Conservation (phyloP, 1,140 invertebrate genomes). For the Pseudomyrmex sp. region DNA sequence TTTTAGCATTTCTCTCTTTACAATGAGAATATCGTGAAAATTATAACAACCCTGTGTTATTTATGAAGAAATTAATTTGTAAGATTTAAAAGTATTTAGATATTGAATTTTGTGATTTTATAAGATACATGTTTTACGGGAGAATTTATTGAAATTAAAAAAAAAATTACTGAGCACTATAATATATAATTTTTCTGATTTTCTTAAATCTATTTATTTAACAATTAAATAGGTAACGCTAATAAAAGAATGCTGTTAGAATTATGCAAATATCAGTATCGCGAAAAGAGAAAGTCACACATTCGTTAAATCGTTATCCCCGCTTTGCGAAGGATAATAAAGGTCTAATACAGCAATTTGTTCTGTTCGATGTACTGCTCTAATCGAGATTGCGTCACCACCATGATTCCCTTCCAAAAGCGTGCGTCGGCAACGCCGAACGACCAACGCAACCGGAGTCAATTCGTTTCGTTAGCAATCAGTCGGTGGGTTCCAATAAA, state of each 20-base stretch:
- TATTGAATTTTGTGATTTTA: too few relatives aligned
- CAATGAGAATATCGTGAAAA: background rate
- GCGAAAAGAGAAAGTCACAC: background rate
- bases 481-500: slow-evolving; percentile 73
- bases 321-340: background rate
- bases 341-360: slow-evolving; percentile 32
- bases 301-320: background rate
- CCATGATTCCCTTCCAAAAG: slow-evolving; percentile 46
- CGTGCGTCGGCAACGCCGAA: slow-evolving; percentile 37
- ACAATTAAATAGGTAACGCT: background rate
- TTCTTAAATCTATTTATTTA: background rate
- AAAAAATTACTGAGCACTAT: too few relatives aligned
- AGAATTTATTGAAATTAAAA: too few relatives aligned
- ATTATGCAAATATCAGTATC: background rate
- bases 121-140: too few relatives aligned
- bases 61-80: background rate
- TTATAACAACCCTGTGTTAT: background rate
- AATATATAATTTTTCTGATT: background rate
- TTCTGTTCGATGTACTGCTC: slow-evolving; percentile 20
- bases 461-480: slow-evolving; percentile 72
- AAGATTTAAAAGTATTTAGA: background rate
- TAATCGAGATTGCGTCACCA: slow-evolving; percentile 64
- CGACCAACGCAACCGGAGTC: slow-evolving; percentile 47
- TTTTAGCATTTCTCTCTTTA: background rate
- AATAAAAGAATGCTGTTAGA: background rate